phyloP scores from a whole-genome alignment of 2,888 invertebrate genomes.

The Piscicola geometra region DNA sequence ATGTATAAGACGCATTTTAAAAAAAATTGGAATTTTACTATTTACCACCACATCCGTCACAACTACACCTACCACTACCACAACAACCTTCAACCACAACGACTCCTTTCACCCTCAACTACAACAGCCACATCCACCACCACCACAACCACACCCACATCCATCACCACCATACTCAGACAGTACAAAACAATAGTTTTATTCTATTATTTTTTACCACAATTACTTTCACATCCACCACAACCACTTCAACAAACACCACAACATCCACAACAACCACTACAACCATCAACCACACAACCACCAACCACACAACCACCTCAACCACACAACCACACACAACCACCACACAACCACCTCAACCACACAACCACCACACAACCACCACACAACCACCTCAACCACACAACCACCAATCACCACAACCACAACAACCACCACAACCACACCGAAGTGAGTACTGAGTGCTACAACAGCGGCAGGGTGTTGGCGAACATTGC shows the following conservation, averaged over 20 bases:
- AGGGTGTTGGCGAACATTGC: conserved; percentile 57
- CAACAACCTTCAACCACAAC: not conserved
- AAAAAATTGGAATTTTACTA: no score
- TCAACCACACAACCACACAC: not conserved
- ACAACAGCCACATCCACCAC: not conserved
- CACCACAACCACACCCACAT: not conserved
- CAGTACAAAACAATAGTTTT: not conserved
- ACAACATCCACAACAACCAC: not conserved
- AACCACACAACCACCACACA: not conserved
- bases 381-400: not conserved
- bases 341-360: not conserved
- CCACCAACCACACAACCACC: not conserved
- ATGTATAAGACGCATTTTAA: no score
- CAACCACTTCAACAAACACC: not conserved
- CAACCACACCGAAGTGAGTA: not conserved
- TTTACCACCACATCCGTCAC: not conserved
- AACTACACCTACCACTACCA: no score
- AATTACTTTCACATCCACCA: not conserved
- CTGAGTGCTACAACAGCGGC: conserved; percentile 42
- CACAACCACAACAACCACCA: not conserved
- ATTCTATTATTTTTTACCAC: no score
- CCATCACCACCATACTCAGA: not conserved
- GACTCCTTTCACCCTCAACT: not conserved
- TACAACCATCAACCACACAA: not conserved
- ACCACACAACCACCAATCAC: not conserved